Evolutionary conservation across 2,113 vertebrate species (phyloP).

Genomic region (Saguinus midas): DNA sequence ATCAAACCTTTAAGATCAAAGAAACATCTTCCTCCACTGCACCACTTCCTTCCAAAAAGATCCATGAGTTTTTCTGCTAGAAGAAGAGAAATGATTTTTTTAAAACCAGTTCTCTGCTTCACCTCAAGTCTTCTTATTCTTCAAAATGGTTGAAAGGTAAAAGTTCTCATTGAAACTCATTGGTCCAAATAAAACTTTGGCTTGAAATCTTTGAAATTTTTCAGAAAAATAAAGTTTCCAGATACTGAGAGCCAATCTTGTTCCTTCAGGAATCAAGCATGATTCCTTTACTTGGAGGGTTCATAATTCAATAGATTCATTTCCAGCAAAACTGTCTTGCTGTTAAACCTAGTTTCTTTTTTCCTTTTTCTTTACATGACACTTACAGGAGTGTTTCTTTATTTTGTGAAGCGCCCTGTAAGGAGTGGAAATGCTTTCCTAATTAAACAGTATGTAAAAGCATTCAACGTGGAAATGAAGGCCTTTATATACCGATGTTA

Average conservation of each 20-base stretch:
- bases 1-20: constrained; percentile 29
- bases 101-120: not conserved
- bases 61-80: not conserved
- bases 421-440: constrained; percentile 5
- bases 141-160: not conserved
- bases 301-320: constrained; percentile 44
- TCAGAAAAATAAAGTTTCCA: constrained; percentile 43
- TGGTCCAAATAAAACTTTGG: constrained; percentile 2
- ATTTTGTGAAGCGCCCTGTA: not conserved
- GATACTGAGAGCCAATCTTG: not conserved
- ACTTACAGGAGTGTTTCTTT: constrained; percentile 14
- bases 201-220: constrained; percentile 28
- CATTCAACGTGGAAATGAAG: constrained; percentile 24
- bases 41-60: not conserved
- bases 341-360: not conserved
- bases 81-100: not conserved
- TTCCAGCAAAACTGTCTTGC: constrained; percentile 36
- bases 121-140: constrained; percentile 30
- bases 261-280: constrained; percentile 55
- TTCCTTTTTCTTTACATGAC: constrained; percentile 22
- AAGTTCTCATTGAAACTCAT: constrained; percentile 37
- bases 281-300: constrained; percentile 48
- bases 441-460: constrained; percentile 49
- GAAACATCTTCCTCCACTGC: not conserved
- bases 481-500: not conserved